Percentiles rank a stretch among this genome's conserved stretches.
Evolutionary conservation across 2,113 vertebrate genomes (phyloP).

Genomic region (Sigmodon hispidus): DNA sequence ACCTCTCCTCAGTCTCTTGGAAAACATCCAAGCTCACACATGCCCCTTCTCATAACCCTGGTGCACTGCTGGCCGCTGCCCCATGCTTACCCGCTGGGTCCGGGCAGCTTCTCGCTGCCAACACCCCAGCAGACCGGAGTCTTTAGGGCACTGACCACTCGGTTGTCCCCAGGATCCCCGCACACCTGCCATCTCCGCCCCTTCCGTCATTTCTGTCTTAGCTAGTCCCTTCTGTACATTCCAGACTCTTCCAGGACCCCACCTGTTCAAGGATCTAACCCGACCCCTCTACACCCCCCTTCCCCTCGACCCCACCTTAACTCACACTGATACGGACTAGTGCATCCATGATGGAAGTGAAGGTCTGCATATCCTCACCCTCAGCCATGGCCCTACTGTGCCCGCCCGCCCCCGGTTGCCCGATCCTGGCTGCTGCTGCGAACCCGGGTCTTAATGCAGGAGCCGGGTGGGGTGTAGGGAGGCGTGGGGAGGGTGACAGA

Average conservation of each 20-base stretch:
- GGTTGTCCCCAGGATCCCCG: not conserved
- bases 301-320: constrained; percentile 70
- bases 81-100: constrained; percentile 20
- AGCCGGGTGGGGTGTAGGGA: constrained; percentile 66
- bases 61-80: not conserved
- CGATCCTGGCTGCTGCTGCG: constrained; percentile 71
- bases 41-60: not conserved
- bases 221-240: not conserved
- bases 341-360: constrained; percentile 96
- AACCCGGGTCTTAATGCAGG: constrained; percentile 78
- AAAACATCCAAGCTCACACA: constrained; percentile 17
- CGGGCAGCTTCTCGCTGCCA: not conserved
- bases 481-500: constrained; percentile 52
- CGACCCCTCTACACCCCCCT: not conserved
- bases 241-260: constrained; percentile 15
- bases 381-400: constrained; percentile 89
- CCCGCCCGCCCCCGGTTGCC: constrained; percentile 70
- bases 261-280: constrained; percentile 63
- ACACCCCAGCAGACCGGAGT: not conserved
- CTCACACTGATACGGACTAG: constrained; percentile 95
- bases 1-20: constrained; percentile 50
- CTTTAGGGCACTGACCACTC: not conserved
- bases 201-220: not conserved
- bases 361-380: constrained; percentile 92
- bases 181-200: not conserved